These are phyloP conservation scores for Neria commutata DNA, from an alignment of 2,888 invertebrate species.

Conservation along the genomic window DNA sequence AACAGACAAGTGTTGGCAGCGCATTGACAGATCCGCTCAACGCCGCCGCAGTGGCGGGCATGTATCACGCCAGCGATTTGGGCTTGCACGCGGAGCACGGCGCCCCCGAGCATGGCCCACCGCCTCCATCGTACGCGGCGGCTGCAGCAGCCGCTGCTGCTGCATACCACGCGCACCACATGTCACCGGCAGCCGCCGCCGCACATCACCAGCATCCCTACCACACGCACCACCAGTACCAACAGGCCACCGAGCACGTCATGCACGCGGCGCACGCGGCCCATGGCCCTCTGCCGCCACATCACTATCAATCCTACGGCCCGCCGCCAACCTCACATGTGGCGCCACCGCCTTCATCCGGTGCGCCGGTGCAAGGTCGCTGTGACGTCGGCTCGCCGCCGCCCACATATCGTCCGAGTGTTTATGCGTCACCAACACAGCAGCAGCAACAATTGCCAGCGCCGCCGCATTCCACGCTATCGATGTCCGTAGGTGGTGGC, in stretches of 20 bases:
- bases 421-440: conserved; percentile 33
- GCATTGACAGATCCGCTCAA: conserved; percentile 45
- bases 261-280: conserved; percentile 41
- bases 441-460: conserved; percentile 21
- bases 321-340: conserved; percentile 27
- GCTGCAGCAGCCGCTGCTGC: conserved; percentile 50
- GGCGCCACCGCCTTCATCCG: conserved; percentile 34
- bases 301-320: conserved; percentile 34
- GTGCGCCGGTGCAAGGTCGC: conserved; percentile 36
- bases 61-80: conserved; percentile 54
- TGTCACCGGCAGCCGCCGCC: conserved; percentile 47
- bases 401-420: conserved; percentile 50
- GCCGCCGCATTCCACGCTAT: conserved; percentile 44
- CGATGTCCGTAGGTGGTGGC: conserved; percentile 49
- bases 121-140: conserved; percentile 53
- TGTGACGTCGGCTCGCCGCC: conserved; percentile 54
- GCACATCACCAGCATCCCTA: conserved; percentile 52
- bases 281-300: conserved; percentile 44
- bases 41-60: conserved; percentile 43
- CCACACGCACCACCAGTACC: conserved; percentile 49
- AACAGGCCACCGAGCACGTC: conserved; percentile 32
- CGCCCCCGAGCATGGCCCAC: conserved; percentile 49
- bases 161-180: conserved; percentile 56
- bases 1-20: conserved; percentile 23
- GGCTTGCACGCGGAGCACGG: conserved; percentile 50